These are phyloP conservation scores for Trachurus trachurus DNA, from an alignment of 2,797 vertebrate species.

Conservation along the genomic window DNA sequence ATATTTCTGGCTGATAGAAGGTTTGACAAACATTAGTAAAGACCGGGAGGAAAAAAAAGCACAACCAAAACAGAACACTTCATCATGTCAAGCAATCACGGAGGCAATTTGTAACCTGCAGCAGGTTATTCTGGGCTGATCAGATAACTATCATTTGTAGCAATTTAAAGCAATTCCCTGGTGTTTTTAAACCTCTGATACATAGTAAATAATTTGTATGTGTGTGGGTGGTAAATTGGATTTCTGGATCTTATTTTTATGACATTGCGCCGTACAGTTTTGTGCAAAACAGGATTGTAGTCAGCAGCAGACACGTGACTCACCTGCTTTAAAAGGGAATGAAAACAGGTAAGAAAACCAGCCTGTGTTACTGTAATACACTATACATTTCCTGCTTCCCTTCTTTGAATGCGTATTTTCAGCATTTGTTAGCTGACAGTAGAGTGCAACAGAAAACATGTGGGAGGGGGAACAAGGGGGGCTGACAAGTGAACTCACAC, in stretches of 20 bases:
- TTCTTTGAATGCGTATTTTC: slow-evolving; percentile 3
- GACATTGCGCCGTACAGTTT: not conserved
- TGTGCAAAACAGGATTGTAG: not conserved
- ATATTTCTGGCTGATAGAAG: not conserved
- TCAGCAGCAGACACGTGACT: slow-evolving; percentile 6
- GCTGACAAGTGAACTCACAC: slow-evolving; percentile 15
- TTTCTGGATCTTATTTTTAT: slow-evolving; percentile 17
- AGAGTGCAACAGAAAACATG: slow-evolving; percentile 19
- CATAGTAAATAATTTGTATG: not conserved
- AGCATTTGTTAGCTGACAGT: slow-evolving; percentile 5
- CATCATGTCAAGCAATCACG: not conserved
- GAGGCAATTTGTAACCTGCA: slow-evolving; percentile 13
- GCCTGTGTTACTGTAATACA: not conserved
- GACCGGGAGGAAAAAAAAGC: not conserved
- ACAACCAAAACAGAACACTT: not conserved
- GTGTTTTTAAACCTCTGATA: slow-evolving; percentile 11
- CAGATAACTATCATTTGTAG: slow-evolving; percentile 5
- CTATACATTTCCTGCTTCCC: not conserved
- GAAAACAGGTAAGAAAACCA: not conserved
- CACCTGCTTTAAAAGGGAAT: not conserved
- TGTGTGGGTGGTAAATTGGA: slow-evolving; percentile 17
- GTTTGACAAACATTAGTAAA: not conserved
- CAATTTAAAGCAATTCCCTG: not conserved
- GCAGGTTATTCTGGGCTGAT: slow-evolving; percentile 16
- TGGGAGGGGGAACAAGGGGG: not conserved